Evolutionary conservation across 2,113 vertebrate genomes (phyloP).

Genomic region (Mus pahari): DNA sequence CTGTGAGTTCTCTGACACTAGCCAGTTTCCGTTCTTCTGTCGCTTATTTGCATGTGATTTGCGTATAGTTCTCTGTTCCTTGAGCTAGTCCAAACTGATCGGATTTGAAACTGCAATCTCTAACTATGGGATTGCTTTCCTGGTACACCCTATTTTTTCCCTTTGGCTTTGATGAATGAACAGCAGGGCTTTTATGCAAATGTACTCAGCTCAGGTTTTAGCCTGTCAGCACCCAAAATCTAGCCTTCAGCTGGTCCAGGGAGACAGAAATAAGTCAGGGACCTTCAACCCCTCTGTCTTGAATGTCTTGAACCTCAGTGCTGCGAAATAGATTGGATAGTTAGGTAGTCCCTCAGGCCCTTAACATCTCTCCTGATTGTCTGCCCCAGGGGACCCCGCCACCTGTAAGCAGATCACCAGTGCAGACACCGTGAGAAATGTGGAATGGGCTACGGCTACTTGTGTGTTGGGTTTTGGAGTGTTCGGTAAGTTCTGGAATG

Average conservation of each 20-base stretch:
- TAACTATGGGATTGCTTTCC: neutral
- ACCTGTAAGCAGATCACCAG: slow-evolving; percentile 92
- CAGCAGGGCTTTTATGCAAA: neutral
- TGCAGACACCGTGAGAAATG: slow-evolving; percentile 89
- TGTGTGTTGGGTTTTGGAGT: slow-evolving; percentile 92
- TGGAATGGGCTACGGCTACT: slow-evolving; percentile 91
- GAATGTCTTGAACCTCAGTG: neutral
- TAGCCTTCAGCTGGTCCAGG: neutral
- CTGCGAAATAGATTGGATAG: neutral
- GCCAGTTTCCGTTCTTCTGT: neutral
- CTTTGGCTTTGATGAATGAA: neutral
- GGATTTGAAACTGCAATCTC: neutral
- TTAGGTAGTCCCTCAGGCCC: neutral
- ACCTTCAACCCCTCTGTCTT: neutral
- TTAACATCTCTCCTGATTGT: neutral
- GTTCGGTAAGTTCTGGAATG: slow-evolving; percentile 87
- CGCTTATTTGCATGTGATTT: neutral
- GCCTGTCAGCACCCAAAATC: neutral
- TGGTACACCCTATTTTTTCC: neutral
- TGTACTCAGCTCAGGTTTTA: neutral
- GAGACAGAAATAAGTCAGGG: neutral
- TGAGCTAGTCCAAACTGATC: neutral
- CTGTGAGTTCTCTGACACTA: slow-evolving; percentile 86
- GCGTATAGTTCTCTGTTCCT: neutral
- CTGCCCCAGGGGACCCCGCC: slow-evolving; percentile 88